phyloP scores from a whole-genome alignment of 2,113 vertebrate genomes.

The Gila orcuttii region DNA sequence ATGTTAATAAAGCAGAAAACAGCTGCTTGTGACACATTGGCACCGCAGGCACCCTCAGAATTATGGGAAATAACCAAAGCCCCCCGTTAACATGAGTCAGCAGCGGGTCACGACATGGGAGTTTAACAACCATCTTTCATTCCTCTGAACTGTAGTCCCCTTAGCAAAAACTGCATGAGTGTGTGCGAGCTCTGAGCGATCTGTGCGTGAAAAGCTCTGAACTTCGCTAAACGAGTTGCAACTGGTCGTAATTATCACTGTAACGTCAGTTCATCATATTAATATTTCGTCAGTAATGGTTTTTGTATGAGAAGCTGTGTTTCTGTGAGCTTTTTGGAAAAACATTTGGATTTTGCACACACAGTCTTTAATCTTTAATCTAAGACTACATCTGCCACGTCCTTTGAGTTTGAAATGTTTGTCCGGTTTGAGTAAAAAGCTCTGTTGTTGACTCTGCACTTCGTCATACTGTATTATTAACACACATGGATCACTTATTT shows the following conservation, averaged over 20 bases:
- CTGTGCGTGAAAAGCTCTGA: conserved; percentile 19
- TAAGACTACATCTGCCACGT: not conserved
- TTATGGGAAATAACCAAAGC: conserved; percentile 29
- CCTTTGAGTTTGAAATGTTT: not conserved
- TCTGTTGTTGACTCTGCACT: not conserved
- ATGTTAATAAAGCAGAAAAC: conserved; percentile 55
- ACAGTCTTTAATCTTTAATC: not conserved
- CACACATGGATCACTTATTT: not conserved
- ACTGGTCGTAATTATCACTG: conserved; percentile 4
- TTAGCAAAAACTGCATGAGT: not conserved
- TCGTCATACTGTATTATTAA: conserved; percentile 5
- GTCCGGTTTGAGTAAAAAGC: not conserved
- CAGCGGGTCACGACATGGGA: conserved; percentile 35
- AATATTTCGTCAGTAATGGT: not conserved
- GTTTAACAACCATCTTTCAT: conserved; percentile 20
- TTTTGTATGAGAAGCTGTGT: not conserved
- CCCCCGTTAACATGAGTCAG: conserved; percentile 30
- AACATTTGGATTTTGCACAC: not conserved
- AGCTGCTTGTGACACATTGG: conserved; percentile 61
- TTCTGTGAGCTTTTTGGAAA: not conserved
- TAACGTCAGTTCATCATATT: conserved; percentile 25
- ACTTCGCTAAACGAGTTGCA: not conserved
- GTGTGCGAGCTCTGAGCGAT: not conserved
- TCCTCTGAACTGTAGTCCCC: conserved; percentile 6
- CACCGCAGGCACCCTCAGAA: conserved; percentile 37